A percentile compares a stretch with the other conserved stretches of the same genome.
Conservation (phyloP, 2,113 vertebrate genomes). For the Chamaetylas fuelleborni region DNA sequence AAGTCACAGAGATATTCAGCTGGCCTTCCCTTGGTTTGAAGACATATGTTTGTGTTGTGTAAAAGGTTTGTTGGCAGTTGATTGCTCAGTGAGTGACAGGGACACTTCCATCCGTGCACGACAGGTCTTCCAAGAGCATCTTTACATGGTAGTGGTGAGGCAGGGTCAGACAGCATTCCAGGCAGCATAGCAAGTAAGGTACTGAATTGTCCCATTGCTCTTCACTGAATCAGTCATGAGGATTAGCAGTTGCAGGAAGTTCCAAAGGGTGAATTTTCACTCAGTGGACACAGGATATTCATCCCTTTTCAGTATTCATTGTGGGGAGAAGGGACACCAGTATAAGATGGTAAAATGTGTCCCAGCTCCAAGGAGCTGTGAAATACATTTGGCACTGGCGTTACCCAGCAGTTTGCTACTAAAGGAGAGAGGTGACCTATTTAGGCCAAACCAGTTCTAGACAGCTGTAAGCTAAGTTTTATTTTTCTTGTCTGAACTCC, state of each 20-base stretch:
- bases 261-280: background rate
- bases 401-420: background rate
- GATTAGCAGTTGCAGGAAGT: background rate
- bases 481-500: background rate
- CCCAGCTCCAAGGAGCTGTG: background rate
- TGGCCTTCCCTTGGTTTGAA: background rate
- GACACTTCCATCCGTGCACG: background rate
- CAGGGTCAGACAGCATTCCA: background rate
- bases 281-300: background rate
- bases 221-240: background rate
- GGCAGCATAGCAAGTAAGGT: background rate
- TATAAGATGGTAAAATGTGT: background rate
- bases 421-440: background rate
- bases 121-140: background rate
- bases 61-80: background rate
- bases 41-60: background rate
- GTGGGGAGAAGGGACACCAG: background rate
- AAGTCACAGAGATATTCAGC: background rate
- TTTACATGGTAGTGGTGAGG: background rate
- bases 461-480: background rate
- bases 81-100: background rate
- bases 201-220: background rate
- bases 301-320: background rate
- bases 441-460: background rate
- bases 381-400: background rate